Conservation (phyloP, 2,797 vertebrate species). For the Miichthys miiuy region DNA sequence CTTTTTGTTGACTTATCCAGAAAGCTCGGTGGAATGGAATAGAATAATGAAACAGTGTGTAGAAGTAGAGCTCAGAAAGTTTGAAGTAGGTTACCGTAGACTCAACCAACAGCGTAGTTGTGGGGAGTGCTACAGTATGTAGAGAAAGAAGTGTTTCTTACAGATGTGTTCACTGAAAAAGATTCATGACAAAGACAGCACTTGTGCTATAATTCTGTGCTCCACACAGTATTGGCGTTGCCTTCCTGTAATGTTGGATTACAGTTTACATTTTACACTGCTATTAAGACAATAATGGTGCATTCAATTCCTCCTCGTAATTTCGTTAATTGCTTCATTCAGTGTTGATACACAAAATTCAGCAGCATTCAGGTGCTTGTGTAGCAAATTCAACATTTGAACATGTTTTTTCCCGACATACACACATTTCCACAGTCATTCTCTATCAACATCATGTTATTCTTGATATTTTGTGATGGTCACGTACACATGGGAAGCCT, state of each 20-base stretch:
- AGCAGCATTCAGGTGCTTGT: constrained; percentile 72
- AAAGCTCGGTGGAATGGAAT: constrained; percentile 28
- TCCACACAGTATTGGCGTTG: constrained; percentile 63
- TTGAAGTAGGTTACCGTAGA: constrained; percentile 40
- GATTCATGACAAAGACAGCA: constrained; percentile 37
- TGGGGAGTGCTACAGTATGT: constrained; percentile 13
- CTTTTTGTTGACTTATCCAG: constrained; percentile 57
- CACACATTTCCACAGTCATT: constrained; percentile 34
- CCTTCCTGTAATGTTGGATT: constrained; percentile 74
- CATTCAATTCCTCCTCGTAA: constrained; percentile 64
- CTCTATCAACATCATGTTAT: constrained; percentile 16
- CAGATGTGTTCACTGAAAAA: constrained; percentile 39
- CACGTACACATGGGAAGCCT: constrained; percentile 49
- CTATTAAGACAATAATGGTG: constrained; percentile 69
- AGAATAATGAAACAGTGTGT: constrained; percentile 35
- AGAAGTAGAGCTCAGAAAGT: constrained; percentile 57
- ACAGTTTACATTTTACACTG: constrained; percentile 78
- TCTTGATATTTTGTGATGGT: constrained; percentile 43
- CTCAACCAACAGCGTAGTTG: constrained; percentile 14
- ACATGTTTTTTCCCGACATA: constrained; percentile 20
- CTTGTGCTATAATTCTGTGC: constrained; percentile 60
- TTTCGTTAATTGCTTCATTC: constrained; percentile 52
- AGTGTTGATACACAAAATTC: constrained; percentile 51
- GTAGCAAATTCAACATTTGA: constrained; percentile 75
- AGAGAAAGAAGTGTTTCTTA: constrained; percentile 42